Conservation (phyloP, 2,888 invertebrate species). For the Dione vanillae region DNA sequence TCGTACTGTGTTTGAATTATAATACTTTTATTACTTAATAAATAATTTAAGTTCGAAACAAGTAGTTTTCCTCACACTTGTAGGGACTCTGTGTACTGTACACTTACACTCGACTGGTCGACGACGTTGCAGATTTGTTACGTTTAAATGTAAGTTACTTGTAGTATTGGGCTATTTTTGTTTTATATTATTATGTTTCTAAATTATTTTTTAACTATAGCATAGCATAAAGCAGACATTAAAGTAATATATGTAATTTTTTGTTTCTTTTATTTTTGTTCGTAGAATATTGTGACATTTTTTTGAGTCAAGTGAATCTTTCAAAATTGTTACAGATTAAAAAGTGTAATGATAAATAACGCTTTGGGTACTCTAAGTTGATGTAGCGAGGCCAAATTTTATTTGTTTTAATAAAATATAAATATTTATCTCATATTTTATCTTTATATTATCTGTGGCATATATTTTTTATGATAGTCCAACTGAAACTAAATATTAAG, state of each 20-base stretch:
- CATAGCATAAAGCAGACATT: slow-evolving; percentile 21
- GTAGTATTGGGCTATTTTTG: slow-evolving; percentile 15
- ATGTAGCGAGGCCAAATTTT: too few relatives aligned
- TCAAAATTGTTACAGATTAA: background rate
- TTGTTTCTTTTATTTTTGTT: slow-evolving; percentile 16
- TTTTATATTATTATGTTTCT: slow-evolving; percentile 19
- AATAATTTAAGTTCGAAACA: slow-evolving; percentile 27
- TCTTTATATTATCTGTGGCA: too few relatives aligned
- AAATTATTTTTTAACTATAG: slow-evolving; percentile 21
- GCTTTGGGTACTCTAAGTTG: too few relatives aligned
- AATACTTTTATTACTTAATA: slow-evolving; percentile 31
- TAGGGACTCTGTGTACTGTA: background rate
- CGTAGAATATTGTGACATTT: background rate
- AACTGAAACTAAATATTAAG: too few relatives aligned
- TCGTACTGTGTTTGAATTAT: slow-evolving; percentile 31
- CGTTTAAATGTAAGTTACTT: slow-evolving; percentile 9
- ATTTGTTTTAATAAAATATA: background rate
- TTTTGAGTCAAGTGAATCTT: background rate
- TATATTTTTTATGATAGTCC: too few relatives aligned
- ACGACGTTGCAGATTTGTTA: background rate
- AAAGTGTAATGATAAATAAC: background rate
- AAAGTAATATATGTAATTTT: slow-evolving; percentile 23
- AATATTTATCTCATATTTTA: too few relatives aligned
- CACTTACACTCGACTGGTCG: too few relatives aligned
- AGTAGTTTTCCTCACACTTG: slow-evolving; percentile 24